Evolutionary conservation across 2,888 invertebrate genomes (phyloP), one percentile per base, ranked within the genome.

Genomic region (Nomada hirtipes): DNA sequence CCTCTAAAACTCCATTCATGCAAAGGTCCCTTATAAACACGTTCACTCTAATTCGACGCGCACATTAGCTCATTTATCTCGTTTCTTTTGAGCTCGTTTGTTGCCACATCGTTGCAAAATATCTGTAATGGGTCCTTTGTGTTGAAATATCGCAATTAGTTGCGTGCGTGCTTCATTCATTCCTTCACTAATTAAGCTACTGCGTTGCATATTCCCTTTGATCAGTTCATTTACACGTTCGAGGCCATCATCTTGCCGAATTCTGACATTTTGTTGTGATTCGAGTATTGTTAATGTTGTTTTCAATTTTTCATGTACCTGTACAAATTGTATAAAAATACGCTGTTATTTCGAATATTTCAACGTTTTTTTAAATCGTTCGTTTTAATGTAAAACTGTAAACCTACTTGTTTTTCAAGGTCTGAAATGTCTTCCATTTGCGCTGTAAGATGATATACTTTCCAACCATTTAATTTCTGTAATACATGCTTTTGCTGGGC

Each of bases 161-260:
- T 98, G 98, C 81, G 96, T 95, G 89, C 97, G 97, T 0, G 98
- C 98, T 92, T 99, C 99, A 83, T 96, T 96, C 94, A 98, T 97
- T 83, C 98, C 98, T 92, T 99, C 98, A 84, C 97, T 97, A 60
- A 98, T 97, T 83, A 98, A 97, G 95, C 97, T 98, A 93, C 98
- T 98, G 72, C 99, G 96, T 94, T 99, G 99, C 93, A 98, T 97
- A 94, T 98, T 98, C 69, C 98, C 98, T 97, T 99, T 95, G 61
- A 95, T 93, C 52, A 93, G 86, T 87, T 94, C 94, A 83, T 93
- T 93, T 10, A 92, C 91, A 65, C 92, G 91, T 79, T 94, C 94
- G 15, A 93, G 88, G 65, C 91, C 91, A 57, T 93, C 93, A 60
- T 92, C 93, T 61, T 91, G 92, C 68, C 91, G 89, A 73, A 85